Conservation (phyloP, 1,140 invertebrate species). For the Frieseomelitta varia region DNA sequence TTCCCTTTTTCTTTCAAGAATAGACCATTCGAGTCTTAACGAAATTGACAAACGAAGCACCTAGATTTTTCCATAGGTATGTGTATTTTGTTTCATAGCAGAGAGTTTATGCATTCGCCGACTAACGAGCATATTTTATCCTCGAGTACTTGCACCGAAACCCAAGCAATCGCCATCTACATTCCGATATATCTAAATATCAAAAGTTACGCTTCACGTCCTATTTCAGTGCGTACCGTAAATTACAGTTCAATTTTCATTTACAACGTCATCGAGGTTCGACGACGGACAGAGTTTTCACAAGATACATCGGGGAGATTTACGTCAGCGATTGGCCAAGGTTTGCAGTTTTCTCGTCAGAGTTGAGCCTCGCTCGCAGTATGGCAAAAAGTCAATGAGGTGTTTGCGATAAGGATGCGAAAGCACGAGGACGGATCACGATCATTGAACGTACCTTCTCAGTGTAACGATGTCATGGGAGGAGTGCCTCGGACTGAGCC, state of each 20-base stretch:
- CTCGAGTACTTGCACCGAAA: neutral
- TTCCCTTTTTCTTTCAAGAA: neutral
- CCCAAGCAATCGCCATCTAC: neutral
- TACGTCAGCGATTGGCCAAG: constrained; percentile 18
- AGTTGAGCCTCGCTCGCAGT: constrained; percentile 23
- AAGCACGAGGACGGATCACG: constrained; percentile 14
- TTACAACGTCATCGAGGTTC: neutral
- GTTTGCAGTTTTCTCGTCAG: constrained; percentile 31
- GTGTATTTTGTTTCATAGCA: neutral
- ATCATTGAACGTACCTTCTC: constrained; percentile 73
- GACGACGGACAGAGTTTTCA: no score
- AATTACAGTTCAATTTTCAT: neutral
- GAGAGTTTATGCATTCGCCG: neutral
- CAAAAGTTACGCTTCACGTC: no score
- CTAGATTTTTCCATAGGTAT: neutral
- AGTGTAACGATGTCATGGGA: constrained; percentile 80
- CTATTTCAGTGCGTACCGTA: neutral
- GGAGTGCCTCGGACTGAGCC: constrained; percentile 81
- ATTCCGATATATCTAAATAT: neutral
- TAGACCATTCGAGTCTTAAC: neutral
- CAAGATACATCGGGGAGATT: neutral
- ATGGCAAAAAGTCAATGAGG: constrained; percentile 63
- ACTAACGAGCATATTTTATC: neutral
- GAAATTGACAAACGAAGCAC: neutral
- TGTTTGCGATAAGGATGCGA: constrained; percentile 58